Percentiles rank a stretch among this genome's conserved stretches.
Conservation (phyloP, 2,888 invertebrate genomes). For the Zygaena filipendulae region DNA sequence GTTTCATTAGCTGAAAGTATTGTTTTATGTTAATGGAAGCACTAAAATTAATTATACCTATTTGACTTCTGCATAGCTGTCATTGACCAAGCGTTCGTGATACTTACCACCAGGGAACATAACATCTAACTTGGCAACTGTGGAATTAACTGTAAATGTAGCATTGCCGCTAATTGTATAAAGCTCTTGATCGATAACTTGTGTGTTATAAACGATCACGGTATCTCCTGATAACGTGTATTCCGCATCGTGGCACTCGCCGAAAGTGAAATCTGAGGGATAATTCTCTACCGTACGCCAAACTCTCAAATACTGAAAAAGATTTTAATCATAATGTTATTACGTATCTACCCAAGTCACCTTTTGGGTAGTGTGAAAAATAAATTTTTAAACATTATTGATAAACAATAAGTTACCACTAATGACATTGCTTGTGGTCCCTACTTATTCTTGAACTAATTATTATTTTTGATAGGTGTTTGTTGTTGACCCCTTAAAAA, state of each 20-base stretch:
- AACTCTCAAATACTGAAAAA: constrained; percentile 23
- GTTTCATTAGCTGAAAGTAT: constrained; percentile 19
- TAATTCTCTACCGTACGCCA: constrained; percentile 42
- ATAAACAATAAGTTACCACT: no score
- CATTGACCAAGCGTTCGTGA: constrained; percentile 11
- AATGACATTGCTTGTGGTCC: no score
- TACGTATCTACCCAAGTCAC: no score
- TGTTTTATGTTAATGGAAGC: no score
- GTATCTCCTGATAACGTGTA: constrained; percentile 22
- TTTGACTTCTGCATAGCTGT: constrained; percentile 7
- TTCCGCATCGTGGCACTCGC: constrained; percentile 32
- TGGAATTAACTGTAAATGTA: constrained; percentile 58
- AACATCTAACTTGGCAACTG: constrained; percentile 68
- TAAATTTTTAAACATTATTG: no score
- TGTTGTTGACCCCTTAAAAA: no score
- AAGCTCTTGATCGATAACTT: constrained; percentile 29
- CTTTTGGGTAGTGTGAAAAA: no score
- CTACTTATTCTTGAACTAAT: no score
- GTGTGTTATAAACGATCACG: constrained; percentile 31
- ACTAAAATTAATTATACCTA: background rate
- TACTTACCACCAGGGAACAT: constrained; percentile 58
- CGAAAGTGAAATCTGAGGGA: constrained; percentile 30
- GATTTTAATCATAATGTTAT: no score
- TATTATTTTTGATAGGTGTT: no score
- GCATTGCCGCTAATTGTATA: constrained; percentile 29